A percentile compares a stretch with the other conserved stretches of the same genome.
phyloP scores from a whole-genome alignment of 1,140 invertebrate species.

The Drosophila lacertosa region DNA sequence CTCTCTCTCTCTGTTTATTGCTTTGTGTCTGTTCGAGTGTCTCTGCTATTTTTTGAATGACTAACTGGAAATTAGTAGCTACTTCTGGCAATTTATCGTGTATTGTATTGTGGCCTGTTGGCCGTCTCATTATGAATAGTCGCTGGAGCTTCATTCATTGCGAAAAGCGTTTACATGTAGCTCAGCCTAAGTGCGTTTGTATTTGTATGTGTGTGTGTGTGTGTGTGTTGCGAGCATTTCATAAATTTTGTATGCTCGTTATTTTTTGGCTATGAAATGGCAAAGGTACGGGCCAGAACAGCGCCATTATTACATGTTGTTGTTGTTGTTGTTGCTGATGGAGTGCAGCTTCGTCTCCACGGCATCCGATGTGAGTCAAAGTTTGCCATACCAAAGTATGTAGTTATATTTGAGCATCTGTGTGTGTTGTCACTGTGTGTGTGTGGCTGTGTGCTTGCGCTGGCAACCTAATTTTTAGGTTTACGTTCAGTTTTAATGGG shows the following conservation, averaged over 20 bases:
- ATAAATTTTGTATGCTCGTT: constrained; percentile 74
- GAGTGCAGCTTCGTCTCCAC: constrained; percentile 41
- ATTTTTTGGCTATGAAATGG: constrained; percentile 72
- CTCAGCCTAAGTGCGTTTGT: background rate
- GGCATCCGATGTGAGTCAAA: constrained; percentile 49
- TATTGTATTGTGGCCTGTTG: constrained; percentile 48
- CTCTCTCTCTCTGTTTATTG: background rate
- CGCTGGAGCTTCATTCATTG: constrained; percentile 7
- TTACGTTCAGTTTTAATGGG: constrained; percentile 72
- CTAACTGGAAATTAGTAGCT: constrained; percentile 79
- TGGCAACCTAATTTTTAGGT: constrained; percentile 73
- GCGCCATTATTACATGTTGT: constrained; percentile 34
- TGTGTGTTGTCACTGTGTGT: constrained; percentile 4
- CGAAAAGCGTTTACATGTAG: constrained; percentile 3
- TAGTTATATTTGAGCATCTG: constrained; percentile 1
- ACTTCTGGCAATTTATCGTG: constrained; percentile 76
- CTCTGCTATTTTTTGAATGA: constrained; percentile 54
- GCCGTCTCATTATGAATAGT: constrained; percentile 70
- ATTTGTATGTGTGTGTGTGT: constrained; percentile 12
- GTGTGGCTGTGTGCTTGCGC: constrained; percentile 23
- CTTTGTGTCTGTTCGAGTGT: constrained; percentile 8
- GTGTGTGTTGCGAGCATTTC: constrained; percentile 50
- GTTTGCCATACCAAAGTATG: constrained; percentile 31
- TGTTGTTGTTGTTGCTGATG: constrained; percentile 25
- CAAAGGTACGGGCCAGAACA: constrained; percentile 47